Base-by-base conservation (phyloP, 1,140 invertebrate species). In the Brachionus calyciflorus region DNA sequence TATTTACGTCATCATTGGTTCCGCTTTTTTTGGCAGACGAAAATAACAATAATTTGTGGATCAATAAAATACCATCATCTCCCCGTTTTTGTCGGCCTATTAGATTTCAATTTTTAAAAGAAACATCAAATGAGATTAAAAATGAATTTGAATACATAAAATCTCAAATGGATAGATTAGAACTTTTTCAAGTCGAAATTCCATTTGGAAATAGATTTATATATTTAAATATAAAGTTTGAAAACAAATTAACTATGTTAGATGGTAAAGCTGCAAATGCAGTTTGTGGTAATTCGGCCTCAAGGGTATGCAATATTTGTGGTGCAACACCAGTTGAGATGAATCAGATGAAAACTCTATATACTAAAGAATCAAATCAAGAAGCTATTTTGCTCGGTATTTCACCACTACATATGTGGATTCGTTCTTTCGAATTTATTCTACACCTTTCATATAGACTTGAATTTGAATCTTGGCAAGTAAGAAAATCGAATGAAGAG, bases 401-500 rank as follows among this genome's bases (percentile, higher is more conserved):
- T n/a, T n/a, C n/a, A n/a, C n/a, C n/a, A n/a, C n/a, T n/a, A n/a
- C n/a, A n/a, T n/a, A n/a, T n/a, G n/a, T n/a, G 48, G 24, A 49
- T 51, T 51, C 48, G 48, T 51, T 51, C 1, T 51, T 51, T 51
- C 48, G 48, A 51, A 51, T 51, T 51, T 51, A n/a, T n/a, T n/a
- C n/a, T 51, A 51, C 48, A 51, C 17, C 17, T 51, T 51, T 51
- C 5, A 51, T 51, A 51, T 51, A 51, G 48, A 51, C 48, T 51
- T 1, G 48, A 51, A 51, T 51, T 51, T 51, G 48, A 51, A 51
- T 51, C 3, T 51, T 51, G 10, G 48, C 48, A 51, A 51, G 48
- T 51, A n/a, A 51, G 48, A 51, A 51, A 51, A 51, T 51, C 48
- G 3, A 51, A 51, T 51, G 48, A 51, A 51, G 48, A 51, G 48